Conservation (phyloP, 1,140 invertebrate genomes). For the Drosophila nasuta region DNA sequence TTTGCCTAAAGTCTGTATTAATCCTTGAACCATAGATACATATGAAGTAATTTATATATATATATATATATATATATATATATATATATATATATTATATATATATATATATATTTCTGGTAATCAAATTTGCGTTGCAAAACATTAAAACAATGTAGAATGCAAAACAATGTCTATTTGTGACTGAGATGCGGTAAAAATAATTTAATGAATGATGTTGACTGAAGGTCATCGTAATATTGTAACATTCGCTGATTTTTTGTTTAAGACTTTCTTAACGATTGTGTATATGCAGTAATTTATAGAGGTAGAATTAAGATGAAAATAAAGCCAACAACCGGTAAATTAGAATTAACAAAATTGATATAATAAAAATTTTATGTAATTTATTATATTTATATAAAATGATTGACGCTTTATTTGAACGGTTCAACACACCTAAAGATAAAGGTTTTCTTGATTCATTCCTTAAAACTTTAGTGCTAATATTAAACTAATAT, state of each 20-base stretch:
- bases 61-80: neutral
- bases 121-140: conserved; percentile 46
- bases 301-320: conserved; percentile 60
- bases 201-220: conserved; percentile 54
- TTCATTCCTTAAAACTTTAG: conserved; percentile 83
- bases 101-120: conserved; percentile 3
- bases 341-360: conserved; percentile 72
- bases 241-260: conserved; percentile 55
- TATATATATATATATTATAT: conserved; percentile 1
- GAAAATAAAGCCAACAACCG: conserved; percentile 68
- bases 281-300: conserved; percentile 73
- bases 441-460: conserved; percentile 76
- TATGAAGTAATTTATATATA: neutral
- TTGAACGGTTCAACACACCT: conserved; percentile 72
- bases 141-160: conserved; percentile 70
- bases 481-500: conserved; percentile 78
- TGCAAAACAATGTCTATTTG: conserved; percentile 77
- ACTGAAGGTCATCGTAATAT: conserved; percentile 33
- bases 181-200: conserved; percentile 64
- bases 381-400: conserved; percentile 83
- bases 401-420: conserved; percentile 79
- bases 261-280: conserved; percentile 70
- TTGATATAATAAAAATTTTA: conserved; percentile 77
- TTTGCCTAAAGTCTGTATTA: conserved; percentile 67
- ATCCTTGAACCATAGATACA: neutral